Evolutionary conservation across 35 echinoderm and acorn worm genomes (phyloP).

Genomic region (Anneissia japonica): DNA sequence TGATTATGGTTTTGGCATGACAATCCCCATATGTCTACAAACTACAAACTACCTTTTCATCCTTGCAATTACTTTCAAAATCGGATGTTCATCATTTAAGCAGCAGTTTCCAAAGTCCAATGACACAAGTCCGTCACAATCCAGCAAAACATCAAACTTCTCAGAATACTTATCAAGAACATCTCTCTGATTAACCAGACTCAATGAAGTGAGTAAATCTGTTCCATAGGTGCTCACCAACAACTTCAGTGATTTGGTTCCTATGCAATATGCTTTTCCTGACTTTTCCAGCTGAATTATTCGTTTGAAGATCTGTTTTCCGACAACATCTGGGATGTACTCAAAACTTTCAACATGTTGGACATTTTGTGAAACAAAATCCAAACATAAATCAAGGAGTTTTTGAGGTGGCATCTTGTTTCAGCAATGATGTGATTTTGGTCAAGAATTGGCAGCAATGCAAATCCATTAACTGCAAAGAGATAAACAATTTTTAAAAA

Average conservation of each 20-base stretch:
- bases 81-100: neutral
- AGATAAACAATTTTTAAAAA: too few relatives aligned
- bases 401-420: neutral
- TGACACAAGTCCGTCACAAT: neutral
- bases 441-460: too few relatives aligned
- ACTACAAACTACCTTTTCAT: neutral
- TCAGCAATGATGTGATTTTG: too few relatives aligned
- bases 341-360: neutral
- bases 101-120: neutral
- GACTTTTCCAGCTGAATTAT: neutral
- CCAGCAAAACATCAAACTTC: neutral
- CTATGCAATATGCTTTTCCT: neutral
- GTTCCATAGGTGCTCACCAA: neutral
- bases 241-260: neutral
- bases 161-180: neutral
- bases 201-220: neutral
- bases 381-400: neutral
- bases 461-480: too few relatives aligned
- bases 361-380: neutral
- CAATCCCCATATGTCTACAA: too few relatives aligned
- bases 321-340: neutral
- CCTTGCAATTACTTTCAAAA: neutral
- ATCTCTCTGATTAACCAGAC: neutral
- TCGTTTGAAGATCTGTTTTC: neutral
- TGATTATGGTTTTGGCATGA: too few relatives aligned